These are phyloP conservation scores for Nomada fucata DNA, from an alignment of 2,888 invertebrate genomes.

Conservation along the genomic window DNA sequence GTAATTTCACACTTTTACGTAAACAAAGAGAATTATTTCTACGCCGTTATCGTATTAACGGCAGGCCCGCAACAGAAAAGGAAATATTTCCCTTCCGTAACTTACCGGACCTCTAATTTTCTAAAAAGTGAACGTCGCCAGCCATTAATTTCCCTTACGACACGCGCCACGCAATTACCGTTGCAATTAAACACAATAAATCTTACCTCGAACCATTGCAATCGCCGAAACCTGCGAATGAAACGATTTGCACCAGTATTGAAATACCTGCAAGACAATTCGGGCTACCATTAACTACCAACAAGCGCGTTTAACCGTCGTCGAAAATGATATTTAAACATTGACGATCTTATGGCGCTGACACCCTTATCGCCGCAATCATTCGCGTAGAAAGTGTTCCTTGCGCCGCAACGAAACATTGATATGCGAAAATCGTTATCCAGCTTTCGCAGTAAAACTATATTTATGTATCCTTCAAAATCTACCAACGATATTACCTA, in stretches of 20 bases:
- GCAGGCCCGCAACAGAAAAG: neutral
- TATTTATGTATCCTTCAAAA: neutral
- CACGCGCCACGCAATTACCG: neutral
- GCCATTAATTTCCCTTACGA: neutral
- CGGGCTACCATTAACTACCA: neutral
- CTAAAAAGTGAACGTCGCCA: no score
- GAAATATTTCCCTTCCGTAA: neutral
- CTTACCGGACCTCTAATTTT: neutral
- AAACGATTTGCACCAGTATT: neutral
- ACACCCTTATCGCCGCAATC: neutral
- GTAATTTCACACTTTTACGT: neutral
- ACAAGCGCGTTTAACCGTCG: no score
- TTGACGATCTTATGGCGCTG: neutral
- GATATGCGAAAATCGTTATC: neutral
- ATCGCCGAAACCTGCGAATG: neutral
- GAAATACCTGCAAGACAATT: neutral
- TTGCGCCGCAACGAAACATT: neutral
- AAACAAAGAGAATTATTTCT: neutral
- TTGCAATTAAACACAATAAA: neutral
- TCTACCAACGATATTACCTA: neutral
- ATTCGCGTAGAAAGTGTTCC: slow-evolving; percentile 15
- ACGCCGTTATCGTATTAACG: no score
- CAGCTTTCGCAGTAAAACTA: slow-evolving; percentile 2
- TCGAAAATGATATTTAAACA: neutral
- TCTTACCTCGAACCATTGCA: neutral